Conservation (phyloP, 2,888 invertebrate genomes). For the Nyleta sp. region DNA sequence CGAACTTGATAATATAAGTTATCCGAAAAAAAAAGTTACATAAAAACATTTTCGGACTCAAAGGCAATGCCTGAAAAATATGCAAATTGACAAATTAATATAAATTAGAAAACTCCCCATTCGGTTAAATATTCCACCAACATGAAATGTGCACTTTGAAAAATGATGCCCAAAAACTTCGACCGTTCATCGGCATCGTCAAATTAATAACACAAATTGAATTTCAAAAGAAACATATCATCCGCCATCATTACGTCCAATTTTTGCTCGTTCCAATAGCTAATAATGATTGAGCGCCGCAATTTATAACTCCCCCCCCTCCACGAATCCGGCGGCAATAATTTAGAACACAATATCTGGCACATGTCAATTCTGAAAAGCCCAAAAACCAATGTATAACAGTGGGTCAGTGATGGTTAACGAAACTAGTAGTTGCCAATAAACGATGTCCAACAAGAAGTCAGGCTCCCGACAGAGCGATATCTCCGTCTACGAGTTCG, state of each 20-base stretch:
- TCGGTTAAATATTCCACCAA: too few relatives aligned
- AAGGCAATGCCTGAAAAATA: too few relatives aligned
- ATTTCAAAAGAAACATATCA: too few relatives aligned
- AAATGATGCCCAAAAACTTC: too few relatives aligned
- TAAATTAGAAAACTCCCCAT: too few relatives aligned
- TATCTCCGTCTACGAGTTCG: conserved; percentile 50
- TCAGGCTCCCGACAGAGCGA: conserved; percentile 55
- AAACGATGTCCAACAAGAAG: conserved; percentile 62
- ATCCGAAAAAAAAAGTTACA: conserved; percentile 1
- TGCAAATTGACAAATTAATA: too few relatives aligned
- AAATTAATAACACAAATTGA: too few relatives aligned
- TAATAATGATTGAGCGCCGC: conserved; percentile 16
- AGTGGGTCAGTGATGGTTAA: conserved; percentile 45
- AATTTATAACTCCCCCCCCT: conserved; percentile 26
- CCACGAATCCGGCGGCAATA: too few relatives aligned
- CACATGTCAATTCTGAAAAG: conserved; percentile 29
- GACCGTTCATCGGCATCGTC: neutral
- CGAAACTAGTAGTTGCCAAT: conserved; percentile 60
- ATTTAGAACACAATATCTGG: neutral
- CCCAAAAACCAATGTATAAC: conserved; percentile 37
- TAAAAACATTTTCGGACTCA: too few relatives aligned
- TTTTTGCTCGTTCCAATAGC: conserved; percentile 1
- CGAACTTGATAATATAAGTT: conserved; percentile 16
- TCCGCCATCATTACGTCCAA: neutral
- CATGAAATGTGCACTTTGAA: too few relatives aligned